Evolutionary conservation across 2,797 vertebrate genomes (phyloP).

Genomic region (Acanthurus tractus): DNA sequence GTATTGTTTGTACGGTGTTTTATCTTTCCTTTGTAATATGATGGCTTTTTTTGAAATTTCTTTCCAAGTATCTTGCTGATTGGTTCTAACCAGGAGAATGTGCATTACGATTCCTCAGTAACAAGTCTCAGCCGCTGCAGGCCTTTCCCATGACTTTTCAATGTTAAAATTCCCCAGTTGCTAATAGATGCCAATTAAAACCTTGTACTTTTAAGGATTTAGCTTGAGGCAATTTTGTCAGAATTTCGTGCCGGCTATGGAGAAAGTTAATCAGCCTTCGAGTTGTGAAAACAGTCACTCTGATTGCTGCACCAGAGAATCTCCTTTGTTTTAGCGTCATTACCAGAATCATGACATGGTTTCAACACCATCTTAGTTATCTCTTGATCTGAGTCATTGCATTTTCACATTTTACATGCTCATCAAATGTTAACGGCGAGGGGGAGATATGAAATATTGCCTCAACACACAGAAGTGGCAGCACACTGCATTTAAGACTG

Average conservation of each 20-base stretch:
- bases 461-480: constrained; percentile 51
- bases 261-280: constrained; percentile 17
- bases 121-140: constrained; percentile 8
- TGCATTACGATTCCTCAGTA: constrained; percentile 32
- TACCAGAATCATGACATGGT: constrained; percentile 35
- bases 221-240: constrained; percentile 14
- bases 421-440: constrained; percentile 64
- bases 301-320: constrained; percentile 10
- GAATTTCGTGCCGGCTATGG: constrained; percentile 17
- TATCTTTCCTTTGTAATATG: constrained; percentile 10
- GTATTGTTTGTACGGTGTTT: constrained; percentile 8
- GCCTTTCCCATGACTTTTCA: constrained; percentile 48
- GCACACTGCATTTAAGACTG: constrained; percentile 65
- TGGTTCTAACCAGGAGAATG: constrained; percentile 14
- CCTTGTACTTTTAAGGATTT: constrained; percentile 25
- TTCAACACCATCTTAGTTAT: constrained; percentile 63
- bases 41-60: neutral
- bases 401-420: constrained; percentile 71
- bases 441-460: constrained; percentile 66
- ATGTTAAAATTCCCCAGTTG: constrained; percentile 36
- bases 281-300: constrained; percentile 33
- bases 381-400: constrained; percentile 64
- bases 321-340: constrained; percentile 53
- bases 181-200: constrained; percentile 55
- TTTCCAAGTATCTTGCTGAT: neutral